Conservation (phyloP, 2,797 vertebrate genomes). For the Centropyge bicolor region DNA sequence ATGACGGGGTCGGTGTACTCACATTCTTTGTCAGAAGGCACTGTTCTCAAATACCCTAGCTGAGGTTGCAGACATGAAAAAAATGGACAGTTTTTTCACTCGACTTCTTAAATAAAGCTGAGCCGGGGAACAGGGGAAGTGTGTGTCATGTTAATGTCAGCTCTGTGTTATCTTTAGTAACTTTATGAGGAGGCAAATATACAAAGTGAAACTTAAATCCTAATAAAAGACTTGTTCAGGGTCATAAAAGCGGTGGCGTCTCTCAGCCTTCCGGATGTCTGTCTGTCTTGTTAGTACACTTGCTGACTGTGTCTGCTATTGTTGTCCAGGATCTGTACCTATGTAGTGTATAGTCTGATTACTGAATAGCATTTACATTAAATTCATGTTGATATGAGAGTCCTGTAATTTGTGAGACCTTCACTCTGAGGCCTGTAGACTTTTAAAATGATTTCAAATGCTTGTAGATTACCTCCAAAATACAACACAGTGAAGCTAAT, state of each 20-base stretch:
- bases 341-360: neutral
- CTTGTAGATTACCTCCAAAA: too few species aligned
- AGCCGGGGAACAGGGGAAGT: neutral
- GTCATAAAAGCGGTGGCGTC: slow-evolving; percentile 6
- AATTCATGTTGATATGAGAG: neutral
- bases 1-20: neutral
- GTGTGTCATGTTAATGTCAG: slow-evolving; percentile 29
- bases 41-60: neutral
- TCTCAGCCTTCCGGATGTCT: neutral
- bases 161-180: neutral
- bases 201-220: slow-evolving; percentile 41
- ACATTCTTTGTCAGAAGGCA: neutral
- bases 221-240: slow-evolving; percentile 19
- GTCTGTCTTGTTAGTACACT: neutral
- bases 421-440: neutral
- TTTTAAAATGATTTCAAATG: slow-evolving; percentile 1
- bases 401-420: neutral
- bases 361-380: neutral
- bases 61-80: slow-evolving; percentile 4
- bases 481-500: neutral
- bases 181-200: slow-evolving; percentile 33
- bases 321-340: slow-evolving; percentile 3
- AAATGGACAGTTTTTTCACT: neutral
- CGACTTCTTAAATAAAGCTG: neutral
- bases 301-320: neutral